These are phyloP conservation scores for Agrotis puta DNA, from an alignment of 2,888 invertebrate species.

Conservation along the genomic window DNA sequence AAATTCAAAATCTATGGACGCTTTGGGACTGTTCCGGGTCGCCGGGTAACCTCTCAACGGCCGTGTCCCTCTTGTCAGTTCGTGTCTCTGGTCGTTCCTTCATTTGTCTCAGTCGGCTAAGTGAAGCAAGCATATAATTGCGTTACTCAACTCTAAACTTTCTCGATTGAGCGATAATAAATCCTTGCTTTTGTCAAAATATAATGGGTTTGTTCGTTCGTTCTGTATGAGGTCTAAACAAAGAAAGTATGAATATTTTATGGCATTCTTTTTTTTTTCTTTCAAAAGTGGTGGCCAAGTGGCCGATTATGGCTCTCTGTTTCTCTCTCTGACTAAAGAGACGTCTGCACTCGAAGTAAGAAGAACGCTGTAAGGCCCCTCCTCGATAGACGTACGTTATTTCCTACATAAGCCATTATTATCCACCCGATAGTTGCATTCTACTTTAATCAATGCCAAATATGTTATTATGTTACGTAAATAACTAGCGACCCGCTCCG, in stretches of 20 bases:
- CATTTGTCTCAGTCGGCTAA: slow-evolving; percentile 20
- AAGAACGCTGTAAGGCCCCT: no score
- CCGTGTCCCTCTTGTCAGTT: neutral
- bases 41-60: slow-evolving; percentile 4
- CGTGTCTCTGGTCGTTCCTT: slow-evolving; percentile 1
- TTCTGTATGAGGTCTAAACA: neutral
- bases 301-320: neutral
- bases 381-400: no score
- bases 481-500: no score
- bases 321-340: neutral
- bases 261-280: neutral
- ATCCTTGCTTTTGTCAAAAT: neutral
- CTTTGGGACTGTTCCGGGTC: slow-evolving; percentile 4
- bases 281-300: neutral
- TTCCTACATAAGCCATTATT: no score
- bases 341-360: no score
- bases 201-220: neutral
- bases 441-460: no score
- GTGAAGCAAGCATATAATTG: slow-evolving; percentile 8
- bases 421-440: no score
- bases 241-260: neutral
- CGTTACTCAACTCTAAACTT: neutral
- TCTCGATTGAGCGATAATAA: neutral
- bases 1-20: slow-evolving; percentile 12
- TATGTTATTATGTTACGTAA: no score